Conservation (phyloP, 2,888 invertebrate genomes). For the Seira musarum region DNA sequence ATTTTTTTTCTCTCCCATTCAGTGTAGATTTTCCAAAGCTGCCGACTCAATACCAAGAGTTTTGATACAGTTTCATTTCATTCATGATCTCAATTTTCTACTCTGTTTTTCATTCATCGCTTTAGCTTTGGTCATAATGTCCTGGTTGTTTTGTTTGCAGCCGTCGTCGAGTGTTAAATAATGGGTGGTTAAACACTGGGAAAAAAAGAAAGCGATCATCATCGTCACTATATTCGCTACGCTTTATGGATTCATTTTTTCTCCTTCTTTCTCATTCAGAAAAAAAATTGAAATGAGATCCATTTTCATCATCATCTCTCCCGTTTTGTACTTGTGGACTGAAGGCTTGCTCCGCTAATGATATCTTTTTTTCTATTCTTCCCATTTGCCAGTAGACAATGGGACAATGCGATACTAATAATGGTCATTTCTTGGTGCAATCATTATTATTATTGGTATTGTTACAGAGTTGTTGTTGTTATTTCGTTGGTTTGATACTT, state of each 20-base stretch:
- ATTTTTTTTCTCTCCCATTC: conserved; percentile 10
- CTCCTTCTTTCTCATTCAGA: neutral
- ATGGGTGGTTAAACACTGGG: conserved; percentile 59
- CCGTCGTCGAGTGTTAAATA: conserved; percentile 28
- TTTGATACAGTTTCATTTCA: conserved; percentile 48
- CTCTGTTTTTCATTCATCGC: conserved; percentile 11
- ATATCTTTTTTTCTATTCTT: conserved; percentile 30
- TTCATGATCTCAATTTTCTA: conserved; percentile 43
- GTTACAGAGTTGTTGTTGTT: conserved; percentile 42
- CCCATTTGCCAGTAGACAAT: neutral
- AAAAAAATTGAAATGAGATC: neutral
- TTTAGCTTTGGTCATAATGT: conserved; percentile 28
- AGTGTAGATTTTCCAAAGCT: conserved; percentile 22
- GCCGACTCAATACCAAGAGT: conserved; percentile 26
- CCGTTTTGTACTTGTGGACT: neutral
- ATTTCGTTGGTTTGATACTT: conserved; percentile 52
- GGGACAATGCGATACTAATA: conserved; percentile 20
- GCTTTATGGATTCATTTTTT: too few relatives aligned
- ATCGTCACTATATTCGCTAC: too few relatives aligned
- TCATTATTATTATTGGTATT: conserved; percentile 21
- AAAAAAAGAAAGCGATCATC: conserved; percentile 27
- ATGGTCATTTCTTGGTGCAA: conserved; percentile 53
- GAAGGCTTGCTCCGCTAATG: conserved; percentile 30
- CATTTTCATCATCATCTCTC: neutral
- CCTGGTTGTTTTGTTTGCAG: conserved; percentile 20